Percentiles rank a stretch among this genome's conserved stretches.
phyloP scores from a whole-genome alignment of 2,797 vertebrate genomes.

The Phaenicophaeus curvirostris region DNA sequence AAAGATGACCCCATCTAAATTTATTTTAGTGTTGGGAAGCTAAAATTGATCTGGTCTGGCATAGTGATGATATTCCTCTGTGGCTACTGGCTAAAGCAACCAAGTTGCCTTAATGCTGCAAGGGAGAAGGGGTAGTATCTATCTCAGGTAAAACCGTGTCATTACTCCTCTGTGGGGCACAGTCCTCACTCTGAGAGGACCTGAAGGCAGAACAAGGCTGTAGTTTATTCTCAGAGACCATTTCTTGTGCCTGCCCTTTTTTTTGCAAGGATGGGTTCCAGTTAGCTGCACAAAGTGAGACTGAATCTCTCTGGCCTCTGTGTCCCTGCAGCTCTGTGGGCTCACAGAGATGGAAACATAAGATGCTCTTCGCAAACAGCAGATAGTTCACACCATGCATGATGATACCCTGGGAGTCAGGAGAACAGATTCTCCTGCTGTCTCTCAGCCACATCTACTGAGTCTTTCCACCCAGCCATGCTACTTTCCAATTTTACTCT shows the following conservation, averaged over 20 bases:
- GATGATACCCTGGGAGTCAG: neutral
- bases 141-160: neutral
- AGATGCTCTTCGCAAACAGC: neutral
- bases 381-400: fast-evolving
- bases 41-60: neutral
- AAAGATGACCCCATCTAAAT: neutral
- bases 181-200: neutral
- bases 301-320: fast-evolving
- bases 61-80: neutral
- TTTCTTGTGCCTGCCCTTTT: neutral
- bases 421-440: neutral
- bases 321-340: neutral
- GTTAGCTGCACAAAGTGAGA: neutral
- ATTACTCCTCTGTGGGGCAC: neutral
- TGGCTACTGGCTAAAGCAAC: neutral
- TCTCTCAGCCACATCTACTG: neutral
- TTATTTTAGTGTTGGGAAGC: neutral
- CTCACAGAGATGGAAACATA: neutral
- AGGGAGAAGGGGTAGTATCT: neutral
- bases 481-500: neutral
- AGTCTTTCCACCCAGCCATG: neutral
- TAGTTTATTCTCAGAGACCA: neutral
- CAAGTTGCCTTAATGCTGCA: neutral
- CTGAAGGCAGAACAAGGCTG: neutral
- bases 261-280: neutral